Evolutionary conservation across 2,113 vertebrate species (phyloP).

Genomic region (Rhombomys opimus): DNA sequence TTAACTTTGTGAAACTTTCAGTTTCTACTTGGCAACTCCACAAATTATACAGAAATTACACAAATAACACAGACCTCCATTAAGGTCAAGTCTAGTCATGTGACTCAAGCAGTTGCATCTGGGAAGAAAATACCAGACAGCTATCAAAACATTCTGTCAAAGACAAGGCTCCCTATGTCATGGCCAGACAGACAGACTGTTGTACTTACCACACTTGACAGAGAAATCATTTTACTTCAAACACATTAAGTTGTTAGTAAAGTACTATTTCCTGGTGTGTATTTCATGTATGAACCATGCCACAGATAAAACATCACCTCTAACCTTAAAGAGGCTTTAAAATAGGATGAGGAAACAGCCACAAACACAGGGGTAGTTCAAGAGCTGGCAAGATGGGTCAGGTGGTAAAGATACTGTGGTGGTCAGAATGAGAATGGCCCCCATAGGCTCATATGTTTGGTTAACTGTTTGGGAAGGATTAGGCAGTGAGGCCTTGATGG

Average conservation of each 20-base stretch:
- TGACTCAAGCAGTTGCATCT: slow-evolving; percentile 1
- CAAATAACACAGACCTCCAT: slow-evolving; percentile 36
- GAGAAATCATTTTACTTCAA: slow-evolving; percentile 13
- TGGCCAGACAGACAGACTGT: background rate
- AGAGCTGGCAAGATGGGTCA: background rate
- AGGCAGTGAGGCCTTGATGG: background rate
- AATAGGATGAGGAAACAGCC: slow-evolving; percentile 6
- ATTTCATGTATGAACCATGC: slow-evolving; percentile 5
- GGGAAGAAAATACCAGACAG: slow-evolving; percentile 23
- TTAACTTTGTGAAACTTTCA: slow-evolving; percentile 48
- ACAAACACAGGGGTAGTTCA: background rate
- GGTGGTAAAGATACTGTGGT: background rate
- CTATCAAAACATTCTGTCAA: slow-evolving; percentile 44
- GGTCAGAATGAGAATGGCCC: background rate
- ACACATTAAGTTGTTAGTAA: slow-evolving; percentile 28
- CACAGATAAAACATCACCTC: background rate
- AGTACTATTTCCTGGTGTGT: background rate
- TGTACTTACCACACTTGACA: background rate
- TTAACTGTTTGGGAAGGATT: background rate
- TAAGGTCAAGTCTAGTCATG: slow-evolving; percentile 46
- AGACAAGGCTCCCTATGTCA: slow-evolving; percentile 21
- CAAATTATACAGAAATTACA: slow-evolving; percentile 46
- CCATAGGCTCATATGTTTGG: background rate
- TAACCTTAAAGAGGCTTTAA: background rate
- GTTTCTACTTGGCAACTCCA: slow-evolving; percentile 46